Evolutionary conservation across 2,797 vertebrate species (phyloP).

Genomic region (Tiaroga cobitis): DNA sequence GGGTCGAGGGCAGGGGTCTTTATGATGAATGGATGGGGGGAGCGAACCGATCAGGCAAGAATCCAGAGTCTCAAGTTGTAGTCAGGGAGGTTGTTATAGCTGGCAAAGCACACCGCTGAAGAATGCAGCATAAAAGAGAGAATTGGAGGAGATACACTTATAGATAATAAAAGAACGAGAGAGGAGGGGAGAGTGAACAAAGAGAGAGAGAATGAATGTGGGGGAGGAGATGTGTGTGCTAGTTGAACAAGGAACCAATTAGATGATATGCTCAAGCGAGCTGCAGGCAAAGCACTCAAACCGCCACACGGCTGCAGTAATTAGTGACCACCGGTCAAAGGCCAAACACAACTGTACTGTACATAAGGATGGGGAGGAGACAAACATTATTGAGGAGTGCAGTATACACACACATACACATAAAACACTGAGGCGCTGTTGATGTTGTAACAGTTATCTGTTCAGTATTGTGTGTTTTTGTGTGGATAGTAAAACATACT

Average conservation of each 20-base stretch:
- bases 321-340: slow-evolving; percentile 89
- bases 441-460: slow-evolving; percentile 72
- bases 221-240: slow-evolving; percentile 63
- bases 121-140: slow-evolving; percentile 55
- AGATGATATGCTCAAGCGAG: slow-evolving; percentile 83
- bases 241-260: slow-evolving; percentile 85
- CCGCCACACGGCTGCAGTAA: slow-evolving; percentile 91
- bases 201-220: slow-evolving; percentile 28
- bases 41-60: slow-evolving; percentile 56
- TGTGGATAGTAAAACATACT: not conserved
- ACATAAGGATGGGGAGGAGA: slow-evolving; percentile 77
- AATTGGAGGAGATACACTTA: slow-evolving; percentile 36
- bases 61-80: slow-evolving; percentile 36
- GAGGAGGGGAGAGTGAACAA: slow-evolving; percentile 43
- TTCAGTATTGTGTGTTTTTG: slow-evolving; percentile 20
- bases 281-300: slow-evolving; percentile 83
- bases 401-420: slow-evolving; percentile 49
- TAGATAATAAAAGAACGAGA: slow-evolving; percentile 35
- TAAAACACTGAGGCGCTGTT: slow-evolving; percentile 71
- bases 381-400: slow-evolving; percentile 51
- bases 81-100: slow-evolving; percentile 51
- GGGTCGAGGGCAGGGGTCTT: slow-evolving; percentile 40
- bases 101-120: slow-evolving; percentile 43
- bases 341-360: slow-evolving; percentile 84
- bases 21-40: slow-evolving; percentile 59